phyloP scores from a whole-genome alignment of 2,113 vertebrate species.

The Lepisosteus osseus region DNA sequence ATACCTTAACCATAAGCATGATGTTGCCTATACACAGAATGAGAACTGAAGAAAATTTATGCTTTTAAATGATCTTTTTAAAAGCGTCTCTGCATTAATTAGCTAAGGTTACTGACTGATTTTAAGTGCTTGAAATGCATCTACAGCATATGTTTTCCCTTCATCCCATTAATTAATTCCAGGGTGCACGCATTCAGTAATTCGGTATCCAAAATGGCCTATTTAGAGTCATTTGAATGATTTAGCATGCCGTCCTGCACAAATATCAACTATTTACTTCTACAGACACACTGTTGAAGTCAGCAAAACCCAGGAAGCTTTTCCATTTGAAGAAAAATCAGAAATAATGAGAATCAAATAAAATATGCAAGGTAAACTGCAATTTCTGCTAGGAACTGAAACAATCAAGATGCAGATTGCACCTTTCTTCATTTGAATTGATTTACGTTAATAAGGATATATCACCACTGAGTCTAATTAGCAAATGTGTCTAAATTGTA shows the following conservation, averaged over 20 bases:
- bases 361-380: conserved; percentile 2
- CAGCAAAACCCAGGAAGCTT: neutral
- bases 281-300: neutral
- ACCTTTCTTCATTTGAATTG: neutral
- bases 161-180: no score
- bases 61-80: no score
- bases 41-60: no score
- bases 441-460: conserved; percentile 9
- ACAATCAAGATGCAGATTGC: conserved; percentile 8
- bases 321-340: neutral
- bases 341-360: conserved; percentile 8
- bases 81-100: no score
- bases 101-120: no score
- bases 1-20: no score
- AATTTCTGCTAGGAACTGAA: neutral
- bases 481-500: conserved; percentile 1
- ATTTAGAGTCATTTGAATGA: neutral
- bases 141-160: no score
- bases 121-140: no score
- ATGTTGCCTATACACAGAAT: no score
- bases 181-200: no score
- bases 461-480: conserved; percentile 1
- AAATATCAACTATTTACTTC: neutral
- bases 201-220: no score
- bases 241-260: neutral